Percentiles rank a stretch among this genome's conserved stretches.
Evolutionary conservation across 2,113 vertebrate species (phyloP).

Genomic region (Coturnix japonica): DNA sequence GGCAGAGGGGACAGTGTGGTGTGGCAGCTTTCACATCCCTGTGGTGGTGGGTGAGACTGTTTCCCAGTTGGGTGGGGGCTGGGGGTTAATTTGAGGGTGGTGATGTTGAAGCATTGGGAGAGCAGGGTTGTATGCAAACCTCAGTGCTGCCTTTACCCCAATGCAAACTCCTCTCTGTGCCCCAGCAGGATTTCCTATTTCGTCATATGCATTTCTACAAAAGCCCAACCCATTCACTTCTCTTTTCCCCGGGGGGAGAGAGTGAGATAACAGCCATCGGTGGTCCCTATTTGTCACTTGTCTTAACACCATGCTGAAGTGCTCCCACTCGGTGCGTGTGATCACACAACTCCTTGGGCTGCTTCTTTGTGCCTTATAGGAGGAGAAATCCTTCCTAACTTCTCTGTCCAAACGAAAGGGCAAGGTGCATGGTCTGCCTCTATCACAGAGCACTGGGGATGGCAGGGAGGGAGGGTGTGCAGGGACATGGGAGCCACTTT

Average conservation of each 20-base stretch:
- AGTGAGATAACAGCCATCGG: not conserved
- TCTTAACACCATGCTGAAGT: fast-evolving
- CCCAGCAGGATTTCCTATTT: not conserved
- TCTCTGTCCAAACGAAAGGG: not conserved
- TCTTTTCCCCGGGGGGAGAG: not conserved
- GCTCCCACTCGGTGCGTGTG: not conserved
- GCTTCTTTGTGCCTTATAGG: not conserved
- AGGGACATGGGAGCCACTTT: fast-evolving
- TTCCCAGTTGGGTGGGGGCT: not conserved
- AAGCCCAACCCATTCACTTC: not conserved
- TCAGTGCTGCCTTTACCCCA: not conserved
- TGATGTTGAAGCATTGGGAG: not conserved
- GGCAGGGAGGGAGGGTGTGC: not conserved
- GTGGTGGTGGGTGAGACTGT: fast-evolving
- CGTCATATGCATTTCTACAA: fast-evolving
- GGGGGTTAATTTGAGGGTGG: not conserved
- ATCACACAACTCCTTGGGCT: not conserved
- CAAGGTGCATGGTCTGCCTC: fast-evolving
- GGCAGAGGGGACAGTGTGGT: not conserved
- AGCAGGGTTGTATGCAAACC: not conserved
- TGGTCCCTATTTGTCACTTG: not conserved
- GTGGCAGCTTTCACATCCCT: fast-evolving
- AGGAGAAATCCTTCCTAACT: fast-evolving
- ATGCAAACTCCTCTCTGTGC: not conserved
- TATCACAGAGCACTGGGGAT: fast-evolving